Evolutionary conservation across 1,140 invertebrate species (phyloP), one percentile per base, ranked within the genome.

Genomic region (Achatina immaculata): DNA sequence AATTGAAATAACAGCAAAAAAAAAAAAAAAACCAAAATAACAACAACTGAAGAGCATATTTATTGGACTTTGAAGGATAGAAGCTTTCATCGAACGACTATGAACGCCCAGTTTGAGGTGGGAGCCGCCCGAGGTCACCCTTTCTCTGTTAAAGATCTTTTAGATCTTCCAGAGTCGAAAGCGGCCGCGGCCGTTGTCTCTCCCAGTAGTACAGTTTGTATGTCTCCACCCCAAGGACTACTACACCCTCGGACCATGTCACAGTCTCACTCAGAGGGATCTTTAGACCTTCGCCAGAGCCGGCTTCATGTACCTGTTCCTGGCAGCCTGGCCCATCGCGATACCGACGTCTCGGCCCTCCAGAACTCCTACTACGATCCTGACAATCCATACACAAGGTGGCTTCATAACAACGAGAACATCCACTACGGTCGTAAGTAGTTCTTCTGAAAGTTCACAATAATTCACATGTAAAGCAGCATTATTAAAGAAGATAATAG

Each of bases 101-200:
- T 76, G 74, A 51, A 76, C 9, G 1, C 58, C 2, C 76, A 66
- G 38, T 78, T 51, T 34, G 89, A 83, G 42, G 88, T 90, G 85
- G 86, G 83, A 79, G 82, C 83, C 40, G 74, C 81, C 16, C 87
- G 86, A 75, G 82, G 83, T n/a, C 87, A 86, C 78, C 87, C 85
- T 51, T 90, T 90, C 81, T 87, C 85, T 71, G 87, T 90, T 1
- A 90, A 89, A 83, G 88, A 89, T 78, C 86, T 90, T n/a, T 82
- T 90, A 81, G 88, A 90, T 72, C 81, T 90, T 45, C 88, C 87
- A 21, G 87, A 86, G 75, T 83, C 77, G 42, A 83, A 83, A 36
- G 40, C 72, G 9, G 72, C 43, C 2, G 82, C 81, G 14, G 83
- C 55, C 2, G 38, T 81, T 68, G 43, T 87, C 83, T 71, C 85